Evolutionary conservation across 1,140 invertebrate genomes (phyloP), one percentile per base, ranked within the genome.

Genomic region (Apis laboriosa): DNA sequence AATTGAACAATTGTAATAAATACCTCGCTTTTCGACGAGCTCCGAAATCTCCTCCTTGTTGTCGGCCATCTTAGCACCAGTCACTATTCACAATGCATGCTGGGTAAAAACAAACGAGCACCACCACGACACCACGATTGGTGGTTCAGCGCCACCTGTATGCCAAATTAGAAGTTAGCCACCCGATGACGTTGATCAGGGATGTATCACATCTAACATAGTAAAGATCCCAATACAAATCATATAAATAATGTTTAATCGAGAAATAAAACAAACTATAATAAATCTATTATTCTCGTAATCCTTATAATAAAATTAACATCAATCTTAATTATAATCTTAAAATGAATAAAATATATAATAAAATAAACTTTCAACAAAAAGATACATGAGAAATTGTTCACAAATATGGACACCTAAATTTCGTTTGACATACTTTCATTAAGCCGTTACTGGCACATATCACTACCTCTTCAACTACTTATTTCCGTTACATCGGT

Each of bases 61-160:
- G 94, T 95, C 95, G 92, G 95, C 95, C 95, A 95, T 95, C 94
- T 95, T 95, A 95, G 94, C 94, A 94, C 93, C 93, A 94, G 90
- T 93, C 93, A 95, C 92, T 94, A 91, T 78, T 89, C 90, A 92
- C 92, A 92, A 92, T 93, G 92, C 92, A 93, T 91, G 88, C 90
- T 92, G 93, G 92, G 93, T 93, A 93, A 92, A 92, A 93, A 93
- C 92, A 93, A 88, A 88, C 86, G 86, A 85, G 84, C 90, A 85
- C 74, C 70, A 88, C 76, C 73, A 73, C 78, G 84, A 77, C 80
- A 78, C 85, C 58, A 21, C 83, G 79, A 53, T 68, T 63, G 73
- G 84, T 64, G 34, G 49, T 43, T 61, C 79, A 80, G 64, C 84
- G 86, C 80, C 87, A 88, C 87, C 87, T 88, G 84, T 67, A 85